Conservation (phyloP, 2,113 vertebrate species). For the Monarcha castaneiventris region DNA sequence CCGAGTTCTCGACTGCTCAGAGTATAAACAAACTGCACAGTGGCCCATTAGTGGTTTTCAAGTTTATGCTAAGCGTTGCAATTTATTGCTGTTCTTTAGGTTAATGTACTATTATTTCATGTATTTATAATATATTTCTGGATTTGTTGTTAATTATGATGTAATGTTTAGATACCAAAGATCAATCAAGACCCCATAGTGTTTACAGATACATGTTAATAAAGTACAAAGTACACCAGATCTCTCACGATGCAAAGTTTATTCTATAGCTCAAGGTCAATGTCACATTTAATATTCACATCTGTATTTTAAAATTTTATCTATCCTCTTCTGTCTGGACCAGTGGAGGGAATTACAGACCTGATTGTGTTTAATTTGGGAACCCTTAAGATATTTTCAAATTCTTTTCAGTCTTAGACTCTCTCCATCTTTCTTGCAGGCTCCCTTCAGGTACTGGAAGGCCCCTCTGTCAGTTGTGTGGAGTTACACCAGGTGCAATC, state of each 20-base stretch:
- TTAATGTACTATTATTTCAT: conserved; percentile 55
- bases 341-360: background rate
- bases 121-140: conserved; percentile 64
- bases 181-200: conserved; percentile 47
- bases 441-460: background rate
- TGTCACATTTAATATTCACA: background rate
- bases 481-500: background rate
- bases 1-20: conserved; percentile 18
- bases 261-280: conserved; percentile 43
- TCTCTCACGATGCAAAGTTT: background rate
- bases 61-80: conserved; percentile 51
- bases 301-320: background rate
- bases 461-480: background rate
- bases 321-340: background rate
- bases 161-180: conserved; percentile 58
- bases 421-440: background rate
- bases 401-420: background rate
- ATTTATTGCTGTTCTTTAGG: conserved; percentile 67
- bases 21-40: conserved; percentile 50
- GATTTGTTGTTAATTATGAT: conserved; percentile 66
- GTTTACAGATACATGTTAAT: conserved; percentile 48
- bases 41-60: conserved; percentile 67
- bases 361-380: background rate
- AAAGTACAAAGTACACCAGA: background rate
- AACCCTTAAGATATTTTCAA: background rate